Evolutionary conservation across 2,888 invertebrate species (phyloP).

Genomic region (Patella pellucida): DNA sequence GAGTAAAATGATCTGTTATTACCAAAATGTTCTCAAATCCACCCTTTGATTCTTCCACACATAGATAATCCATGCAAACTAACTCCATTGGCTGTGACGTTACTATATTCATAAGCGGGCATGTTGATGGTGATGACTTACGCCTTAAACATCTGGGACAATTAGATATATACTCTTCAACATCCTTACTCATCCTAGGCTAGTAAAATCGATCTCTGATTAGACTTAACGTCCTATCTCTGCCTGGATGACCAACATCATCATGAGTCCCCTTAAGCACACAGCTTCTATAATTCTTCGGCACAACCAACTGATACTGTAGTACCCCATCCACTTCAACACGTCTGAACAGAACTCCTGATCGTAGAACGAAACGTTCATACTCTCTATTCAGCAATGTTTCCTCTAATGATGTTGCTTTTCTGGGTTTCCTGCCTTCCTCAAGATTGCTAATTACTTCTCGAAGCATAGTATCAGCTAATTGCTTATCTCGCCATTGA

Average conservation of each 20-base stretch:
- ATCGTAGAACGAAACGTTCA: neutral
- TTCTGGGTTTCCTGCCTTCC: neutral
- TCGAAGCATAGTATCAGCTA: neutral
- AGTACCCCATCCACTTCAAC: neutral
- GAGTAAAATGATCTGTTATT: too few species aligned
- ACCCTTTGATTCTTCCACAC: constrained; percentile 21
- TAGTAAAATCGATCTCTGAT: constrained; percentile 37
- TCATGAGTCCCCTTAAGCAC: constrained; percentile 30
- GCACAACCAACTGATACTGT: constrained; percentile 28
- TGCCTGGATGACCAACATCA: constrained; percentile 37
- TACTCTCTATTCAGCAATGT: neutral
- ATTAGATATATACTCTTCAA: constrained; percentile 28
- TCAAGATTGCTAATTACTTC: neutral
- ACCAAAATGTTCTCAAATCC: too few species aligned
- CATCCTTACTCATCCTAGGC: constrained; percentile 34
- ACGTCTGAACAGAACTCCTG: neutral
- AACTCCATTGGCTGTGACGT: constrained; percentile 34
- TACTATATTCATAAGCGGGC: constrained; percentile 27
- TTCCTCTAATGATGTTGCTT: neutral
- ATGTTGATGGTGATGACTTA: constrained; percentile 12
- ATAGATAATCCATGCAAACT: constrained; percentile 35
- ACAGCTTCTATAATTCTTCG: too few species aligned
- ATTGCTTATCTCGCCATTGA: neutral
- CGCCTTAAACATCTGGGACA: constrained; percentile 29
- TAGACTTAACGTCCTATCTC: constrained; percentile 27